Evolutionary conservation across 2,797 vertebrate species (phyloP).

Genomic region (Bovichtus variegatus): DNA sequence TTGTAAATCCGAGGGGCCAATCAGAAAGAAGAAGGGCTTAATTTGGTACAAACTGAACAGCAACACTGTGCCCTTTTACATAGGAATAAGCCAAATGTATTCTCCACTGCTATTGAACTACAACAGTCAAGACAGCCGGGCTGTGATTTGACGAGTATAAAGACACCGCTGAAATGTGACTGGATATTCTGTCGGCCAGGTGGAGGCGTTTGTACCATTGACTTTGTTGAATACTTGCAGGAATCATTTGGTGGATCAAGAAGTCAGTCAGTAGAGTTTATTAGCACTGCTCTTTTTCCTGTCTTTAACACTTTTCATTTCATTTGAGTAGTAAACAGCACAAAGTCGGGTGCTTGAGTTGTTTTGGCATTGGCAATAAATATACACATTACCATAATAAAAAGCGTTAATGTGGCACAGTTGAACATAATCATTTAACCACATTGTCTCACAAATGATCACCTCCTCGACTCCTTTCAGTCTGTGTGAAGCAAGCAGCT

Average conservation of each 20-base stretch:
- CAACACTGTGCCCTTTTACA: conserved; percentile 45
- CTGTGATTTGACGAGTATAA: conserved; percentile 55
- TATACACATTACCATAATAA: conserved; percentile 68
- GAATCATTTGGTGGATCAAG: conserved; percentile 9
- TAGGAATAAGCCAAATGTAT: conserved; percentile 32
- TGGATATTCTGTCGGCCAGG: conserved; percentile 6
- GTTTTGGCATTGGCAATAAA: conserved; percentile 79
- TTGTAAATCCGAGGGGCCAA: conserved; percentile 66
- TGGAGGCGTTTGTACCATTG: conserved; percentile 5
- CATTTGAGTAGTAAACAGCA: conserved; percentile 45
- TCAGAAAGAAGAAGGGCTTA: conserved; percentile 78
- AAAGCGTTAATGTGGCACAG: conserved; percentile 74
- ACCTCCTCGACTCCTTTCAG: conserved; percentile 32
- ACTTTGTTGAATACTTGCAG: conserved; percentile 43
- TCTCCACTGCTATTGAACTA: conserved; percentile 55
- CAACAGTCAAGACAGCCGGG: conserved; percentile 63
- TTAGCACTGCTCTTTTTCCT: conserved; percentile 23
- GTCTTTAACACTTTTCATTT: conserved; percentile 41
- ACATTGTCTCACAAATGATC: conserved; percentile 57
- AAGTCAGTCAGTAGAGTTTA: conserved; percentile 25
- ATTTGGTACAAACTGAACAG: conserved; percentile 83
- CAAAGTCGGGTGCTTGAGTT: conserved; percentile 43
- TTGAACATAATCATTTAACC: conserved; percentile 75
- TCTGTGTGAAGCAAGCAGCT: conserved; percentile 26
- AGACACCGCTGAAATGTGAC: conserved; percentile 50